phyloP scores from a whole-genome alignment of 2,888 invertebrate species.

The Quadroppia sp. region DNA sequence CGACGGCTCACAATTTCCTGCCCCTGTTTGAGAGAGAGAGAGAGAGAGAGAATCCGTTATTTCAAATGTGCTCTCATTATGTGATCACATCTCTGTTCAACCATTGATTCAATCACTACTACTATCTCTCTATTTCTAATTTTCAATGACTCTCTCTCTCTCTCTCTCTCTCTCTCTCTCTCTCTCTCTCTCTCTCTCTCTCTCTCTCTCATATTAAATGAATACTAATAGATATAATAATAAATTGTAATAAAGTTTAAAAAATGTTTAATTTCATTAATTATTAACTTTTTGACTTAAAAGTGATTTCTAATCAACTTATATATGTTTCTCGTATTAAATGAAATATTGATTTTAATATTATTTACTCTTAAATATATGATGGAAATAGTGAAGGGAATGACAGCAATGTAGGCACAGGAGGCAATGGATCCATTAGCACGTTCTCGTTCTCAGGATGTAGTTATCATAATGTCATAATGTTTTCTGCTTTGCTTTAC shows the following conservation, averaged over 20 bases:
- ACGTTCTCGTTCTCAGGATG: conserved; percentile 14
- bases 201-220: too few species aligned
- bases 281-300: too few species aligned
- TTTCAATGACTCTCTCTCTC: background rate
- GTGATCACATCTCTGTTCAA: background rate
- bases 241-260: too few species aligned
- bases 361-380: too few species aligned
- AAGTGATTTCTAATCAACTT: too few species aligned
- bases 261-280: too few species aligned
- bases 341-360: too few species aligned
- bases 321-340: too few species aligned
- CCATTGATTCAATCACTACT: conserved; percentile 15
- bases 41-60: background rate
- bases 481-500: too few species aligned
- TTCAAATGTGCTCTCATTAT: conserved; percentile 17
- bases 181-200: background rate
- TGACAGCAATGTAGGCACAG: too few species aligned
- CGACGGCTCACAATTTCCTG: conserved; percentile 30
- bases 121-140: background rate
- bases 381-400: too few species aligned
- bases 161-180: background rate
- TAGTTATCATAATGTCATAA: conserved; percentile 1
- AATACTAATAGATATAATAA: too few species aligned
- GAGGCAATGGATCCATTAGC: conserved; percentile 4
- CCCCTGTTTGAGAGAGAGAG: background rate